phyloP scores from a whole-genome alignment of 2,888 invertebrate genomes.

The Notodonta ziczac region DNA sequence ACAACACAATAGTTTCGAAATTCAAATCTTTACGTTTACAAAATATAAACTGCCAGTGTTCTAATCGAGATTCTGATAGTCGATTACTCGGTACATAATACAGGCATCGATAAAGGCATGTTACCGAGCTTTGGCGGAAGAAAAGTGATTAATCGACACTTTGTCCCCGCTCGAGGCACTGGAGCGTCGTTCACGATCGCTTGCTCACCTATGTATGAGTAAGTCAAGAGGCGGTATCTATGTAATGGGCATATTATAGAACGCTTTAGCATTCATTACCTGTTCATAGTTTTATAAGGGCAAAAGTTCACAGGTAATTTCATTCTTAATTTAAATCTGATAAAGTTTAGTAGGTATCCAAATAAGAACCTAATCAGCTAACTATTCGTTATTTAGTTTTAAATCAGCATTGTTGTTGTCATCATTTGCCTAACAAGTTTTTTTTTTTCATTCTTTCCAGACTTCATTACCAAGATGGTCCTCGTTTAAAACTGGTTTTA shows the following conservation, averaged over 20 bases:
- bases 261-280: slow-evolving; percentile 35
- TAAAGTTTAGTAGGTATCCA: too few species aligned
- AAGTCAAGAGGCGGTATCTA: slow-evolving; percentile 29
- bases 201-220: slow-evolving; percentile 37
- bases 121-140: slow-evolving; percentile 36
- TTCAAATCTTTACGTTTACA: background rate
- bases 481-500: too few species aligned
- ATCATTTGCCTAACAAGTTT: too few species aligned
- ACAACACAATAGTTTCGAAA: too few species aligned
- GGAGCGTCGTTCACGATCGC: slow-evolving; percentile 27
- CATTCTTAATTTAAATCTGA: too few species aligned
- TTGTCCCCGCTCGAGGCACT: slow-evolving; percentile 45
- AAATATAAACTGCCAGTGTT: slow-evolving; percentile 25
- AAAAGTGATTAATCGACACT: slow-evolving; percentile 74
- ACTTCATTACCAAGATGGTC: too few species aligned
- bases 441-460: too few species aligned
- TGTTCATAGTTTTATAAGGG: slow-evolving; percentile 2
- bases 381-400: too few species aligned
- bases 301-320: too few species aligned
- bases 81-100: slow-evolving; percentile 18
- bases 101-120: slow-evolving; percentile 26
- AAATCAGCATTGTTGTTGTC: too few species aligned
- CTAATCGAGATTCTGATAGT: slow-evolving; percentile 35
- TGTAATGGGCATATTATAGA: slow-evolving; percentile 44
- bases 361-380: too few species aligned